Evolutionary conservation across 2,888 invertebrate genomes (phyloP), one percentile per base, ranked within the genome.

Genomic region (Tipula unca): DNA sequence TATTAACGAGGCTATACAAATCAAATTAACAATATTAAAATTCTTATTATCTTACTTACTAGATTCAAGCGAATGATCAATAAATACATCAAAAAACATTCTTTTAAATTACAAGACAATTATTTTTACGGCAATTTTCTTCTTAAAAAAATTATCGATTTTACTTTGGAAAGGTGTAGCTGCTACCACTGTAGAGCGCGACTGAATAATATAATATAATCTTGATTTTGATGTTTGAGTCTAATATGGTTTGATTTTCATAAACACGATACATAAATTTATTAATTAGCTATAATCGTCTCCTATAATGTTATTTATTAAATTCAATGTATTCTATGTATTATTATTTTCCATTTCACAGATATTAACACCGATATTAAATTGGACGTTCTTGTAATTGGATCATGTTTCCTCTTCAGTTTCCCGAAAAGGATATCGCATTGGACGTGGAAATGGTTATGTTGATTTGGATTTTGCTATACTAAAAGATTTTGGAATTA

Each of bases 371-470:
- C 94, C 87, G 89, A 92, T 35, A 91, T 95, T 39, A 93, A 94
- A 88, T 92, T 97, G 86, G 97, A 97, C 89, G 90, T 97, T 87
- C 93, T 97, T 32, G 93, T 97, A 83, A 92, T 96, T 90, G 97
- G 97, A 29, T 96, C 96, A 1, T 96, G 97, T 29, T n/a, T n/a
- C n/a, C n/a, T n/a, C n/a, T n/a, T 96, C 96, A 13, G 97, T 97
- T 25, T 96, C 96, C 85, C 94, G 93, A 88, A 93, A 95, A 89
- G 97, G 97, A 17, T 93, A 94, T 88, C 94, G 97, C 88, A 95
- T 97, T 89, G 97, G 97, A 35, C 96, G 96, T 90, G 97, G 97
- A 85, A 94, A 95, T 91, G 97, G 97, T 8, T 97, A 95, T 90
- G 95, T 95, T 39, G 97, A 97, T 90, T 91, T 97, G 89, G 96